These are phyloP conservation scores for Lathamus discolor DNA, from an alignment of 2,113 vertebrate species.

Conservation along the genomic window DNA sequence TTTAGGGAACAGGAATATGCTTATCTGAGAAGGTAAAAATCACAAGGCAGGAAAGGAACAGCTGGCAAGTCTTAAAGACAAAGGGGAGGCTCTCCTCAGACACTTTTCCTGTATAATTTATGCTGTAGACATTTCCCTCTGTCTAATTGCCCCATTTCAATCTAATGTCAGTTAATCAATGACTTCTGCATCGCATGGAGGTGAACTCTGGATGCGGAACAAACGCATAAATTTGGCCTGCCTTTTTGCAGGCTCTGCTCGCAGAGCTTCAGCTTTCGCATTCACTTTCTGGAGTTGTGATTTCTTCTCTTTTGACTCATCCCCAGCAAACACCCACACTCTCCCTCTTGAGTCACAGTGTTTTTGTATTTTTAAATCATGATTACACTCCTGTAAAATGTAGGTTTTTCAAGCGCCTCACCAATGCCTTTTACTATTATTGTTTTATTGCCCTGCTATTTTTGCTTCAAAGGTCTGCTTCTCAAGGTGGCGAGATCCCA, in stretches of 20 bases:
- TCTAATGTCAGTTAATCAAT: conserved; percentile 58
- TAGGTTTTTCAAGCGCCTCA: conserved; percentile 35
- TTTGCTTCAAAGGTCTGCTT: conserved; percentile 32
- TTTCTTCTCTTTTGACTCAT: conserved; percentile 59
- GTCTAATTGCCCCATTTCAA: conserved; percentile 69
- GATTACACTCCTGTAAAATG: conserved; percentile 53
- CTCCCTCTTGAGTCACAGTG: conserved; percentile 51
- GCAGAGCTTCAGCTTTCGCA: conserved; percentile 18
- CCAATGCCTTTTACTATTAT: conserved; percentile 20
- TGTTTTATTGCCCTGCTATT: conserved; percentile 37
- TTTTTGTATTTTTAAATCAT: conserved; percentile 61
- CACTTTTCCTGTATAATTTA: conserved; percentile 63
- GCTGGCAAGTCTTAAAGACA: conserved; percentile 53
- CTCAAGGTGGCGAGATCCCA: conserved; percentile 23
- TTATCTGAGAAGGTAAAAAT: conserved; percentile 52
- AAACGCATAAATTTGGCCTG: conserved; percentile 43
- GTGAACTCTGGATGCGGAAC: conserved; percentile 57
- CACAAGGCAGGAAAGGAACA: conserved; percentile 22
- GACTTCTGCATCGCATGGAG: conserved; percentile 49
- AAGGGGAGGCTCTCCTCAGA: conserved; percentile 41
- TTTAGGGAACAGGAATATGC: conserved; percentile 23
- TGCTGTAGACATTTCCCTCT: conserved; percentile 62
- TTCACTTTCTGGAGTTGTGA: conserved; percentile 40
- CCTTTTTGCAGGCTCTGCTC: conserved; percentile 46
- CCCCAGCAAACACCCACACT: conserved; percentile 34